Evolutionary conservation across 2,113 vertebrate genomes (phyloP).

Genomic region (Heterochromis multidens): DNA sequence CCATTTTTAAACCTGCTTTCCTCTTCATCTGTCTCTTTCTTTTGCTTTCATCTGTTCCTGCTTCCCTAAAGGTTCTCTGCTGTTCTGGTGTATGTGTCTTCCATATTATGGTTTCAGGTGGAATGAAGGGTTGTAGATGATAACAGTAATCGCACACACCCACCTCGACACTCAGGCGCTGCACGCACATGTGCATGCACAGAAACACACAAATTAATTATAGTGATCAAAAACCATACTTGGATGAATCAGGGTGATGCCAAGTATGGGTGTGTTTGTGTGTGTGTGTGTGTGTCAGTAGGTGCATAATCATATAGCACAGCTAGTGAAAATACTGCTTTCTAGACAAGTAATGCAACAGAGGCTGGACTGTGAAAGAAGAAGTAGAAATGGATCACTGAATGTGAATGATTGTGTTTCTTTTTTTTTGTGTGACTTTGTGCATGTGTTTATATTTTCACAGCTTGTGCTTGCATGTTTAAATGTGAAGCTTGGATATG

Average conservation of each 20-base stretch:
- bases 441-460: neutral
- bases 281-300: neutral
- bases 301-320: neutral
- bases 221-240: constrained; percentile 12
- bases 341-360: neutral
- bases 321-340: neutral
- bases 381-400: neutral
- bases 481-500: constrained; percentile 13
- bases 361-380: neutral
- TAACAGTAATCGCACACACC: constrained; percentile 54
- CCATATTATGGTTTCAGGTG: constrained; percentile 24
- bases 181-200: neutral
- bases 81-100: neutral
- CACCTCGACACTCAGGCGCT: neutral
- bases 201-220: constrained; percentile 26
- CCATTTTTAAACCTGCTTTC: neutral
- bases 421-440: neutral
- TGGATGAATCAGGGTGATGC: neutral
- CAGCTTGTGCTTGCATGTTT: constrained; percentile 15
- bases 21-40: neutral
- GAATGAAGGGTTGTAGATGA: constrained; percentile 45
- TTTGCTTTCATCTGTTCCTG: neutral
- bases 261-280: neutral
- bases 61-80: neutral
- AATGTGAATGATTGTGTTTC: neutral